Evolutionary conservation across 2,888 invertebrate genomes (phyloP), one percentile per base, ranked within the genome.

Genomic region (Conus canariensis): DNA sequence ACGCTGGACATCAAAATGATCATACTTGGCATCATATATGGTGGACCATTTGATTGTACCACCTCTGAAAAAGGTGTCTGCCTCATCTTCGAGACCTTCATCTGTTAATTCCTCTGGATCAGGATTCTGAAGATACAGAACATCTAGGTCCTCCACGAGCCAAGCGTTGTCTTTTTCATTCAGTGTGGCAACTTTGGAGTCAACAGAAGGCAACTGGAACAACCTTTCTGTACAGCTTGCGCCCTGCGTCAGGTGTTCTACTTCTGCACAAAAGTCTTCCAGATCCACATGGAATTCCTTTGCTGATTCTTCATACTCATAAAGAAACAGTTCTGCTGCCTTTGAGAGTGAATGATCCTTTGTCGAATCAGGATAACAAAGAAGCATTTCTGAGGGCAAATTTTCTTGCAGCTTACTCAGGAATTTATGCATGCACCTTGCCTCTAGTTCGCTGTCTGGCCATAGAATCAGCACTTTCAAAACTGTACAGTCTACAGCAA

Each of bases 11-110:
- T 94, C 94, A 19, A 92, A 90, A 77, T 91, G 92, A 12, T 91
- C 90, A 30, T 92, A 22, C 14, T 92, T 89, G 45, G 88, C 70
- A 58, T 85, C 91, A 87, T 94, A 93, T 92, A 92, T 92, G 67
- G 92, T 91, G 25, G 83, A 82, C 94, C 94, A 94, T 25, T 92
- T 90, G 19, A 93, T 58, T 14, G 92, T 92, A 0, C 93, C 93
- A 7, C 94, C 94, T 58, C 91, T 91, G 64, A 91, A 92, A 83
- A 94, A 94, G 14, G 86, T 91, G 19, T 93, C 92, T 9, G 89
- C 91, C 74, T 93, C 93, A 70, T 91, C 89, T 64, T 91, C 45
- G 0, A 94, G 86, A 16, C 89, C 89, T 30, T 92, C 90, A 5
- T 89, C n/a, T 16, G 89, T 87, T 19, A 90, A 67, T 14, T 91